Evolutionary conservation across 2,113 vertebrate genomes (phyloP).

Genomic region (Acanthisitta chloris): DNA sequence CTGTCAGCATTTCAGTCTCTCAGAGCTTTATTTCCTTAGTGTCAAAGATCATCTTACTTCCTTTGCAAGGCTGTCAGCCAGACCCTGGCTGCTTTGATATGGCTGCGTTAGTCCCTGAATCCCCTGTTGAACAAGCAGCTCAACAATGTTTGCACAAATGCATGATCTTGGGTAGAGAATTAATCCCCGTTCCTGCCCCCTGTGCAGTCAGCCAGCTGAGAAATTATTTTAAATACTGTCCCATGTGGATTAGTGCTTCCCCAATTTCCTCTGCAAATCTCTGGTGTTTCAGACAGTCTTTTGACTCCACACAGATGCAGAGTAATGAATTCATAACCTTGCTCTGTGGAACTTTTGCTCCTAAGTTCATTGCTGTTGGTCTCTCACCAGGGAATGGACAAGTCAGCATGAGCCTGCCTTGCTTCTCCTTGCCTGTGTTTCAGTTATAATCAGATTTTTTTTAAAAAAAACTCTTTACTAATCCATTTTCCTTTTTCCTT

Average conservation of each 20-base stretch:
- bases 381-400: background rate
- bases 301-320: background rate
- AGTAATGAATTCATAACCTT: constrained; percentile 23
- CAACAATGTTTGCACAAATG: constrained; percentile 39
- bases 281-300: background rate
- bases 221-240: constrained; percentile 14
- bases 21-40: constrained; percentile 41
- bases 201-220: constrained; percentile 13
- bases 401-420: background rate
- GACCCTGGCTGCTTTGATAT: constrained; percentile 12
- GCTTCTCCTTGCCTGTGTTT: background rate
- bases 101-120: background rate
- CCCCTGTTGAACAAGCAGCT: constrained; percentile 34
- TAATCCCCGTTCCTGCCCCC: constrained; percentile 8
- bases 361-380: background rate
- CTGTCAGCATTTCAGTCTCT: constrained; percentile 38
- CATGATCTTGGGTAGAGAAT: constrained; percentile 6
- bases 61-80: constrained; percentile 47
- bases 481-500: background rate
- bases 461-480: background rate
- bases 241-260: background rate
- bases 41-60: constrained; percentile 52
- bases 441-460: background rate
- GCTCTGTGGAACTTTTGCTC: background rate
- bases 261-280: constrained; percentile 1